These are phyloP conservation scores for Paradoxurus hermaphroditus DNA, from an alignment of 2,113 vertebrate genomes.

Conservation along the genomic window DNA sequence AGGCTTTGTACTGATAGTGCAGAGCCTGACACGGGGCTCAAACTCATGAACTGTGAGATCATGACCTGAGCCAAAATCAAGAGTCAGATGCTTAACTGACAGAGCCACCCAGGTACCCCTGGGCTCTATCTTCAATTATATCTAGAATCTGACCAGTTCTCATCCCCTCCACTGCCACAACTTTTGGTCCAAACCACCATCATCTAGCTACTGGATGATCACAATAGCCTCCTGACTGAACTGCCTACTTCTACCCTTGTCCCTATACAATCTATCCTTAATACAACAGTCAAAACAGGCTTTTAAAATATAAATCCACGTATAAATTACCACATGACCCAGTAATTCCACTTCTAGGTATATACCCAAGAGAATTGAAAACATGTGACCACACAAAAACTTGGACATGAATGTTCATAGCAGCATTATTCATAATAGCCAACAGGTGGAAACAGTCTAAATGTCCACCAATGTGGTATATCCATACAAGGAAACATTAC, in stretches of 20 bases:
- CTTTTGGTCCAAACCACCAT: neutral
- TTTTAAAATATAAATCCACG: slow-evolving; percentile 42
- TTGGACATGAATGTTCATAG: neutral
- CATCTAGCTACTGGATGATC: neutral
- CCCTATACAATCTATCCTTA: neutral
- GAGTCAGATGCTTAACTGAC: no score
- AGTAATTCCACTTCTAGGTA: neutral
- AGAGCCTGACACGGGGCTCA: no score
- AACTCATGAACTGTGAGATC: no score
- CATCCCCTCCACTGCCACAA: neutral
- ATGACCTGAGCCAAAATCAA: no score
- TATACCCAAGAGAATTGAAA: neutral
- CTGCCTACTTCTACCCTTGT: neutral
- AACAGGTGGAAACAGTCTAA: neutral
- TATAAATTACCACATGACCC: neutral
- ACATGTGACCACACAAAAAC: neutral
- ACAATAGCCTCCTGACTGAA: neutral
- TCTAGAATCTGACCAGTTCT: neutral
- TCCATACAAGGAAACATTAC: neutral
- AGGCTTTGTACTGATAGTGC: no score
- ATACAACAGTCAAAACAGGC: neutral
- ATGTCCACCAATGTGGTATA: neutral
- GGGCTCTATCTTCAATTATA: neutral
- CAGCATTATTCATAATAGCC: slow-evolving; percentile 19
- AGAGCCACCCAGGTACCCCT: no score